Evolutionary conservation across 2,888 invertebrate species (phyloP).

Genomic region (Pollenia griseotomentosa): DNA sequence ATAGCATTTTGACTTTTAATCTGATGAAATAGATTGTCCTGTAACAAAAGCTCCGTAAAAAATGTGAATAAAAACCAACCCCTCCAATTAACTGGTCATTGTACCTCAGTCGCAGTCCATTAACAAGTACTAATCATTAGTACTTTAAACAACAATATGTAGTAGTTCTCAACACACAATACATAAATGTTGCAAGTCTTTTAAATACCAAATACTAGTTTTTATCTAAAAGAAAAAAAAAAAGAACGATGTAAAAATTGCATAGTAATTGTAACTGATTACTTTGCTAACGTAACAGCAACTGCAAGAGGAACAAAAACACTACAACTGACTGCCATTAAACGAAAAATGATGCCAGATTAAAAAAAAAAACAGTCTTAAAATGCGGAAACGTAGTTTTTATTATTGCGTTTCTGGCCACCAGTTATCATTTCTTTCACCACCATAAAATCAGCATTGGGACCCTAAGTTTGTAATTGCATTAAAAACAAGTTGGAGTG

Average conservation of each 20-base stretch:
- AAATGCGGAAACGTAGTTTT: too few species aligned
- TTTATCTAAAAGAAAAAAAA: slow-evolving; percentile 18
- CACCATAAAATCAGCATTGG: too few species aligned
- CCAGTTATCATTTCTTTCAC: too few species aligned
- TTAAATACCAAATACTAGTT: slow-evolving; percentile 38
- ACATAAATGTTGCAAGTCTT: slow-evolving; percentile 36
- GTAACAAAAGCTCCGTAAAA: slow-evolving; percentile 1
- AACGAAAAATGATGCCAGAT: slow-evolving; percentile 40
- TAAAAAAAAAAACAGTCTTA: neutral
- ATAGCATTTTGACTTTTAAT: slow-evolving; percentile 31
- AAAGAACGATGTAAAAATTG: slow-evolving; percentile 39
- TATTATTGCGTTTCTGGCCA: too few species aligned
- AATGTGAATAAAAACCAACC: slow-evolving; percentile 26
- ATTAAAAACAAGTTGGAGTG: too few species aligned
- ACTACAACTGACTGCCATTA: neutral
- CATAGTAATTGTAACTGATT: slow-evolving; percentile 63
- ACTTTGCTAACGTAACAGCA: slow-evolving; percentile 46
- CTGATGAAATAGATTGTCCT: slow-evolving; percentile 17
- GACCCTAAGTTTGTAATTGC: too few species aligned
- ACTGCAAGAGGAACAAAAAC: slow-evolving; percentile 27
- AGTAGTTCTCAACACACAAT: slow-evolving; percentile 8
- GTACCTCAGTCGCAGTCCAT: slow-evolving; percentile 44
- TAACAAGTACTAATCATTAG: slow-evolving; percentile 64
- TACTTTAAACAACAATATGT: slow-evolving; percentile 42
- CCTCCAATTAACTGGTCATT: slow-evolving; percentile 59